Conservation (phyloP, 2,888 invertebrate species). For the Ecliptopera silaceata region DNA sequence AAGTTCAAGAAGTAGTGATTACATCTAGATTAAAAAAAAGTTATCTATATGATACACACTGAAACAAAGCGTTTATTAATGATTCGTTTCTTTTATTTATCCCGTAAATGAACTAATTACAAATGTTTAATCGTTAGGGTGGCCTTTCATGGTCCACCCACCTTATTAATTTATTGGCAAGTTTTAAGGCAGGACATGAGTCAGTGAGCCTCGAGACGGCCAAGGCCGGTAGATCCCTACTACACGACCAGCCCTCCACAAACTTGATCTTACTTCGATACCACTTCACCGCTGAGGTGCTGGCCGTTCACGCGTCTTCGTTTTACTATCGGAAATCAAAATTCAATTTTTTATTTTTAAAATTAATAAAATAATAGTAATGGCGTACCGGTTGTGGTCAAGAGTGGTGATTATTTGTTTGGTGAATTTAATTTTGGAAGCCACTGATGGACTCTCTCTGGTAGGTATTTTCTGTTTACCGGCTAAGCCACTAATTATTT, state of each 20-base stretch:
- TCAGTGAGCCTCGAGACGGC: slow-evolving; percentile 62
- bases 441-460: slow-evolving; percentile 59
- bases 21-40: too few relatives aligned
- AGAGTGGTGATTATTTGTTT: slow-evolving; percentile 56
- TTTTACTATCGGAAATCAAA: slow-evolving; percentile 13
- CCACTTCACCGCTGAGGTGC: slow-evolving; percentile 21
- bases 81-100: too few relatives aligned
- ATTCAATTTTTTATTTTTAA: background rate
- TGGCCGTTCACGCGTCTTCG: slow-evolving; percentile 31
- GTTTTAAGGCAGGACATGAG: slow-evolving; percentile 47
- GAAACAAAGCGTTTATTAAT: too few relatives aligned
- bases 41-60: too few relatives aligned
- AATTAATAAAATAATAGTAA: slow-evolving; percentile 31
- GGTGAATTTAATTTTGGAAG: slow-evolving; percentile 56
- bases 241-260: slow-evolving; percentile 29
- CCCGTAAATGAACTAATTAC: too few relatives aligned
- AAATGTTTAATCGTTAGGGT: too few relatives aligned
- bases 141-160: too few relatives aligned
- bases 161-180: background rate
- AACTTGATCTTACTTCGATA: slow-evolving; percentile 21
- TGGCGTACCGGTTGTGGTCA: slow-evolving; percentile 48
- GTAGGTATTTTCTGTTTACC: slow-evolving; percentile 44
- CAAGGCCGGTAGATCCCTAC: slow-evolving; percentile 61
- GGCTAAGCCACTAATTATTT: background rate
- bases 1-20: too few relatives aligned